Base-by-base conservation (phyloP, 2,888 invertebrate genomes). In the Aplocera efformata region DNA sequence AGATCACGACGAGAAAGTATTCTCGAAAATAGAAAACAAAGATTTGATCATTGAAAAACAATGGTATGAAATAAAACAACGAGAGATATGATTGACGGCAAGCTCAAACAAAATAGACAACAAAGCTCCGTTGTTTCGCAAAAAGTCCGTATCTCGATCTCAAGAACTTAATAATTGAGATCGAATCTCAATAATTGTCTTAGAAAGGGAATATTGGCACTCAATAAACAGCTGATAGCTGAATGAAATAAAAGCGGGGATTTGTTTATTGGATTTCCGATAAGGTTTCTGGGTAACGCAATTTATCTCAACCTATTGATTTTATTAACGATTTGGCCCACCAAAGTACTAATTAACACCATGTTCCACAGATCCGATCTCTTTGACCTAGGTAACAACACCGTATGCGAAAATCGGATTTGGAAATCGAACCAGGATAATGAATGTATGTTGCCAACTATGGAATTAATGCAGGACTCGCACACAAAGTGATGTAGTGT, bases 111-210 rank as follows among this genome's bases (percentile, higher is more conserved):
- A 34, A 26, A 9, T 17, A 31, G 10, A 36, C 24, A 38, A 30
- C 32, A 26, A 34, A 27, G 33, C 21, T 13, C 24, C 21, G 31
- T 41, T 46, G 34, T 42, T 34, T 26, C 21, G 6, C 24, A 13
- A 31, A 30, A 25, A n/a, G n/a, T 28, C 22, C 29, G 8, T 17
- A 40, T 35, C 39, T 39, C 24, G 39, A 42, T 42, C 31, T 35
- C 9, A 8, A 23, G 26, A 43, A 30, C 10, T 17, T 8, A 38
- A 28, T 41, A 25, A 25, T 25, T 13, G 48, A 56, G 52, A 62
- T 57, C 46, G 40, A 59, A 62, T 56, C 53, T 50, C 42, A 58
- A 55, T 58, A 54, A 59, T 59, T 63, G 56, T 48, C 34, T 53
- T 56, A 34, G 48, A 60, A 48, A 42, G 48, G 50, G 31, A 53